Conservation (phyloP, 2,113 vertebrate genomes). For the Regulus satrapa region DNA sequence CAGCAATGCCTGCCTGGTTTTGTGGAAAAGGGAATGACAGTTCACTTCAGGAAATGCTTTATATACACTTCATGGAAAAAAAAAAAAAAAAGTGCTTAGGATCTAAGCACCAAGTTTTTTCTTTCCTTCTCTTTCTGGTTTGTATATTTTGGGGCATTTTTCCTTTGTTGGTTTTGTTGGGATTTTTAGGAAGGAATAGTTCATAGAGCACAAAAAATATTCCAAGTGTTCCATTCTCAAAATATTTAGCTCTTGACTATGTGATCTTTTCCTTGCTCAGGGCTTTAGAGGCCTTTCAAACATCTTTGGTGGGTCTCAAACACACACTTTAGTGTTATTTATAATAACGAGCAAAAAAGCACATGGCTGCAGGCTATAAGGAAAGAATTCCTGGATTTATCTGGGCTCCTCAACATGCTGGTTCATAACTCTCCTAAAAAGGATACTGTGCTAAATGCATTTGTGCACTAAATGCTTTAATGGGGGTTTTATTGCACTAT, state of each 20-base stretch:
- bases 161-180: background rate
- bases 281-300: background rate
- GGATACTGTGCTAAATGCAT: background rate
- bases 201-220: background rate
- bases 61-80: rapidly evolving
- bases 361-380: background rate
- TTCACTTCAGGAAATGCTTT: background rate
- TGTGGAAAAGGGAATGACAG: background rate
- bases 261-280: background rate
- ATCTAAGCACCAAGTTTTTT: background rate
- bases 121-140: background rate
- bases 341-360: background rate
- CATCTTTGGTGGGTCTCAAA: background rate
- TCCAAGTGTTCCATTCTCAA: background rate
- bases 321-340: background rate
- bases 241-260: background rate
- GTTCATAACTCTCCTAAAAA: background rate
- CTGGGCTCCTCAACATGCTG: background rate
- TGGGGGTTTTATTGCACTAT: background rate
- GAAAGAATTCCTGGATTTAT: background rate
- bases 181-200: background rate
- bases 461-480: background rate
- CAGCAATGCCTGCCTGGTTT: background rate
- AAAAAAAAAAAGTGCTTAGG: background rate
- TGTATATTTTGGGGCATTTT: background rate